A percentile compares a stretch with the other conserved stretches of the same genome.
phyloP scores from a whole-genome alignment of 2,888 invertebrate species.

The Mongoloraphidia duomilia region DNA sequence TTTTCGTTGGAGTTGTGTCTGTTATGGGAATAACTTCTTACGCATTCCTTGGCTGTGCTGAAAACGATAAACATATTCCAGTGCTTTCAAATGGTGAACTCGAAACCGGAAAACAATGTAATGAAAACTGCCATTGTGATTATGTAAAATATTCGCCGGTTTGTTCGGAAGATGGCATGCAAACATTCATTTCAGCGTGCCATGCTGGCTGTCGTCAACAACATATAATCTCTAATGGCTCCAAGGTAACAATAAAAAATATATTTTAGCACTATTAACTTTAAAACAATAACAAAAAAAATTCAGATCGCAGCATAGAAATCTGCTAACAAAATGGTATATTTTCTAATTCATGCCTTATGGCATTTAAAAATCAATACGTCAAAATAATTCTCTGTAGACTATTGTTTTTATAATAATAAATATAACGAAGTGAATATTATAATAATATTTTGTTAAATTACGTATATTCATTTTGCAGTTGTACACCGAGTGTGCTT shows the following conservation, averaged over 20 bases:
- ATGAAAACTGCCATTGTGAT: conserved; percentile 49
- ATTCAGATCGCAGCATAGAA: too few relatives aligned
- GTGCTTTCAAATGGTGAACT: conserved; percentile 28
- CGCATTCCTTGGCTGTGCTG: conserved; percentile 49
- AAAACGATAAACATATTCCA: conserved; percentile 37
- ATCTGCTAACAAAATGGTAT: too few relatives aligned
- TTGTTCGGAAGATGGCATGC: conserved; percentile 43
- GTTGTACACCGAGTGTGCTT: conserved; percentile 34
- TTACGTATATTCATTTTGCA: conserved; percentile 13
- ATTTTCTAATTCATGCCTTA: too few relatives aligned
- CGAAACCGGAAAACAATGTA: conserved; percentile 38
- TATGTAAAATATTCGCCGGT: conserved; percentile 61
- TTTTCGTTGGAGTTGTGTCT: conserved; percentile 45
- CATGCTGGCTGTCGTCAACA: conserved; percentile 56
- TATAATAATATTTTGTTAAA: too few relatives aligned
- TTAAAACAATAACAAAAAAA: too few relatives aligned
- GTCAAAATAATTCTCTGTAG: too few relatives aligned
- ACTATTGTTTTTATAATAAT: too few relatives aligned
- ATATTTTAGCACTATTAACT: too few relatives aligned
- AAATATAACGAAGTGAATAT: too few relatives aligned
- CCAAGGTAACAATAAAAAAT: conserved; percentile 27
- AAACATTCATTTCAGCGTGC: conserved; percentile 64
- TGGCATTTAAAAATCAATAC: too few relatives aligned
- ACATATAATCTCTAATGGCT: conserved; percentile 27
- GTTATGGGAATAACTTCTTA: conserved; percentile 48